phyloP scores from a whole-genome alignment of 2,888 invertebrate species.

The Aricia artaxerxes region DNA sequence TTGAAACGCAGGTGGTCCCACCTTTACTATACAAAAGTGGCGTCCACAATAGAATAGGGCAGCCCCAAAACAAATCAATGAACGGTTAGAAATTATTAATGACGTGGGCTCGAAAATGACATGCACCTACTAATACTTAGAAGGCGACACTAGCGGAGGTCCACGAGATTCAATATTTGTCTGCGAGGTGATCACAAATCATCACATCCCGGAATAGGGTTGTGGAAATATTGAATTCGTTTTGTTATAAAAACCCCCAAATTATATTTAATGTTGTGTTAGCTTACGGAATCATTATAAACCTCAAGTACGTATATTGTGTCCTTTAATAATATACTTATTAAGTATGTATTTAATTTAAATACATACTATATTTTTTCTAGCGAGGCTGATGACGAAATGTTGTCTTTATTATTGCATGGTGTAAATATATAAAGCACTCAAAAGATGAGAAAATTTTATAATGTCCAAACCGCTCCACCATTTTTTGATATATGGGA shows the following conservation, averaged over 20 bases:
- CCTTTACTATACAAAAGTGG: neutral
- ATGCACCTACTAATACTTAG: slow-evolving; percentile 54
- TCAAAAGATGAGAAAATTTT: no score
- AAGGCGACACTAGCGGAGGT: slow-evolving; percentile 69
- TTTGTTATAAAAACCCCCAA: neutral
- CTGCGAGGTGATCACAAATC: slow-evolving; percentile 41
- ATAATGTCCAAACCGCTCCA: no score
- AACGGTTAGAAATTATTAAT: slow-evolving; percentile 23
- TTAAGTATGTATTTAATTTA: neutral
- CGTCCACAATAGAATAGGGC: slow-evolving; percentile 2
- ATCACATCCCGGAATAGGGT: slow-evolving; percentile 17
- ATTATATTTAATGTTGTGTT: neutral
- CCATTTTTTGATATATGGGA: no score
- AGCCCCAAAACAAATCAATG: slow-evolving; percentile 24
- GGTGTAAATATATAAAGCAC: no score
- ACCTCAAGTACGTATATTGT: no score
- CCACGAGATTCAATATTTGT: slow-evolving; percentile 72
- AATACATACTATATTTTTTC: neutral
- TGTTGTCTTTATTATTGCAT: neutral
- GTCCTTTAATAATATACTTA: no score
- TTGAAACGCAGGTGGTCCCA: neutral
- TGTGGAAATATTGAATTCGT: neutral
- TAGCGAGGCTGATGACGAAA: neutral
- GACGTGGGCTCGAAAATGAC: slow-evolving; percentile 46
- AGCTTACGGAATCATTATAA: no score